These are phyloP conservation scores for Bradysia coprophila DNA, from an alignment of 1,140 invertebrate species.

Conservation along the genomic window DNA sequence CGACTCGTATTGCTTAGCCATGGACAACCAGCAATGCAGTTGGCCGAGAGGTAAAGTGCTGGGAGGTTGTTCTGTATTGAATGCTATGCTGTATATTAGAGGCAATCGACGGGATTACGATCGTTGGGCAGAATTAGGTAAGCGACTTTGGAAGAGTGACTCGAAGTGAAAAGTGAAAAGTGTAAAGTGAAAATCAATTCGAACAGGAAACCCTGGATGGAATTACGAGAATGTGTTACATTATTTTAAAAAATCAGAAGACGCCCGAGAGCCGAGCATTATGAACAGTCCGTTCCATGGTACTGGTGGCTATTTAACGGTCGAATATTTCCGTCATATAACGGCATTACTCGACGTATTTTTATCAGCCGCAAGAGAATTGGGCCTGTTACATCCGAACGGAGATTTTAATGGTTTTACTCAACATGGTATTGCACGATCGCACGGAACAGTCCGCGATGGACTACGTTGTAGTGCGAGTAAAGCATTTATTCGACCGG, in stretches of 20 bases:
- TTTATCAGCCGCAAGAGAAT: conserved; percentile 43
- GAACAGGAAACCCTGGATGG: no score
- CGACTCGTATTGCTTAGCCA: conserved; percentile 39
- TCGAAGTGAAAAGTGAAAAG: no score
- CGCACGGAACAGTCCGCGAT: conserved; percentile 59
- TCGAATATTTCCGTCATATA: conserved; percentile 42
- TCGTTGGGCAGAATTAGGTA: conserved; percentile 52
- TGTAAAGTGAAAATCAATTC: no score
- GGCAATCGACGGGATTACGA: conserved; percentile 76
- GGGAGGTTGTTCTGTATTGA: conserved; percentile 67
- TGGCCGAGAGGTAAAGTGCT: conserved; percentile 61
- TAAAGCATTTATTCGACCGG: conserved; percentile 59
- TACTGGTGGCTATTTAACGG: conserved; percentile 39
- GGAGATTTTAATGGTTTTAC: conserved; percentile 55
- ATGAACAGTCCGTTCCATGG: conserved; percentile 44
- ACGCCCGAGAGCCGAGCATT: conserved; percentile 28
- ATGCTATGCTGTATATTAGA: conserved; percentile 77
- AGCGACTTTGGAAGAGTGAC: conserved; percentile 53
- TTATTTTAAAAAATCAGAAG: conserved; percentile 61
- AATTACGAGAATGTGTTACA: conserved; percentile 58
- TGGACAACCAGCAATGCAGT: conserved; percentile 36
- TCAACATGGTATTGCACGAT: conserved; percentile 50
- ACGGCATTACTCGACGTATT: conserved; percentile 42
- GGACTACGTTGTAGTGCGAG: conserved; percentile 68
- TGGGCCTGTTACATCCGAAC: conserved; percentile 39